Evolutionary conservation across 2,113 vertebrate species (phyloP).

Genomic region (Stercorarius parasiticus): DNA sequence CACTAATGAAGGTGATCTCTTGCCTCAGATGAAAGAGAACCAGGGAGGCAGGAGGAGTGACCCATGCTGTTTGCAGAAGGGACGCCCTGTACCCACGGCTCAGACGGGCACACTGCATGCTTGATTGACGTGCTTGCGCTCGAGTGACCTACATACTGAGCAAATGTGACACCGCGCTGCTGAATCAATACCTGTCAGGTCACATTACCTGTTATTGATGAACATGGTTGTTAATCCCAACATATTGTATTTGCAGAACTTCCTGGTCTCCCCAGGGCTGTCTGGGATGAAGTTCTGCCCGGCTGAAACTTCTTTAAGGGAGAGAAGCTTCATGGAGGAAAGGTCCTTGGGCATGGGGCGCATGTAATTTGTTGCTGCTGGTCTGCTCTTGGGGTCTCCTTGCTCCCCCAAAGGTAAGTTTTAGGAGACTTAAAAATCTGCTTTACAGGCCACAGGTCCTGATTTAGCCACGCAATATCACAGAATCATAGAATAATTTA

Average conservation of each 20-base stretch:
- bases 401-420: not conserved
- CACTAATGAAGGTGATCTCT: not conserved
- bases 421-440: not conserved
- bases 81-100: not conserved
- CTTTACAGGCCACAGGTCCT: not conserved
- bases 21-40: not conserved
- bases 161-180: not conserved
- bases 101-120: not conserved
- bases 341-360: not conserved
- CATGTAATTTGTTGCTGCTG: not conserved
- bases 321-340: not conserved
- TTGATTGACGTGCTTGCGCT: not conserved
- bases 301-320: not conserved
- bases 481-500: not conserved
- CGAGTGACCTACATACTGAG: slow-evolving; percentile 27
- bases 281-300: not conserved
- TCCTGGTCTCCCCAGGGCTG: not conserved
- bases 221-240: not conserved
- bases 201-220: slow-evolving; percentile 25
- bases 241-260: not conserved
- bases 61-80: not conserved
- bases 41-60: not conserved
- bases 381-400: not conserved
- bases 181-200: slow-evolving; percentile 16
- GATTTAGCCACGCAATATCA: not conserved